Conservation (phyloP, 1,140 invertebrate species). For the Cyphomyrmex costatus region DNA sequence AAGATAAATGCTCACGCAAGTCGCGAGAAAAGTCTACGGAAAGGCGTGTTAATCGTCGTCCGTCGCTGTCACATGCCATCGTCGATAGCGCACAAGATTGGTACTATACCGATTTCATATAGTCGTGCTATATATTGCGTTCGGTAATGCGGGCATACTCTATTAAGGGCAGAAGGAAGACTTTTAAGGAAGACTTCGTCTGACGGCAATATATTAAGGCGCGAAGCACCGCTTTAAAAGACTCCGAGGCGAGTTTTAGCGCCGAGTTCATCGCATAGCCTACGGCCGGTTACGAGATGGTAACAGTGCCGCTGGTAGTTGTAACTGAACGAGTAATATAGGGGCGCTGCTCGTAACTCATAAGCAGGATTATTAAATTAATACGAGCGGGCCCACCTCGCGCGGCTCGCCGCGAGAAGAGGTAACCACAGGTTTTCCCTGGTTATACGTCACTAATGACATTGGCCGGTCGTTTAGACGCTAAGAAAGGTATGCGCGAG, state of each 20-base stretch:
- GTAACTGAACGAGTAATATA: constrained; percentile 44
- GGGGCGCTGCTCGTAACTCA: constrained; percentile 70
- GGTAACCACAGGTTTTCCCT: constrained; percentile 74
- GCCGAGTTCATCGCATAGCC: constrained; percentile 8
- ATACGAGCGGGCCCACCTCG: constrained; percentile 69
- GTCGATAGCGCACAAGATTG: neutral
- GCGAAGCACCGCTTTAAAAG: constrained; percentile 28
- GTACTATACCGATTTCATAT: neutral
- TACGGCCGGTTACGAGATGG: constrained; percentile 23
- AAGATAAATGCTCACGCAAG: constrained; percentile 50
- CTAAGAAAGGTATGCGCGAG: constrained; percentile 37
- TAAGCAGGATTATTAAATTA: constrained; percentile 77
- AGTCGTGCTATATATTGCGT: neutral
- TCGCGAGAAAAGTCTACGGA: constrained; percentile 11
- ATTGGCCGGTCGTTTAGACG: constrained; percentile 64
- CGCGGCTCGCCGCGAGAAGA: constrained; percentile 62
- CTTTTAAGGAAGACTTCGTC: constrained; percentile 16
- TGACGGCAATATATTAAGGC: constrained; percentile 61
- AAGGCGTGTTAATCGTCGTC: constrained; percentile 32
- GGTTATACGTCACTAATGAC: constrained; percentile 76
- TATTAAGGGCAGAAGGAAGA: constrained; percentile 13
- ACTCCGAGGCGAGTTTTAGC: constrained; percentile 50
- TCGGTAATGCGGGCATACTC: neutral
- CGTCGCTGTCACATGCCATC: neutral
- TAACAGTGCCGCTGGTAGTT: constrained; percentile 50